A percentile compares a stretch with the other conserved stretches of the same genome.
Evolutionary conservation across 2,797 vertebrate genomes (phyloP).

Genomic region (Acanthiza pusilla): DNA sequence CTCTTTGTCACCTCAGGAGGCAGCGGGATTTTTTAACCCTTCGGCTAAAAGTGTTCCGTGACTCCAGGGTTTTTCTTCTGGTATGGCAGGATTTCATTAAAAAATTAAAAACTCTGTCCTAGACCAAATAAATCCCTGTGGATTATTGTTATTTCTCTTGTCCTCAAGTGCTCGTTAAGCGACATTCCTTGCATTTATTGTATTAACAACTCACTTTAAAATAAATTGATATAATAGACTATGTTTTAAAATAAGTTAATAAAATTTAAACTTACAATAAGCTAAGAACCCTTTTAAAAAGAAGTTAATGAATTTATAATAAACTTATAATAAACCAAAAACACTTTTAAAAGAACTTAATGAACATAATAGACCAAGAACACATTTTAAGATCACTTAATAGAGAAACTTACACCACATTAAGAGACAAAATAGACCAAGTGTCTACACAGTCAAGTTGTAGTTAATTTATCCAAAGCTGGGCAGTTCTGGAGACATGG

Average conservation of each 20-base stretch:
- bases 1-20: background rate
- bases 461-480: background rate
- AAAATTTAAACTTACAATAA: background rate
- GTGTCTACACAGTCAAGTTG: background rate
- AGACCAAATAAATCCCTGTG: background rate
- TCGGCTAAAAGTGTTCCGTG: rapidly evolving
- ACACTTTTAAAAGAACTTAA: background rate
- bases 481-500: rapidly evolving
- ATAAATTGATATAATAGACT: background rate
- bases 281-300: rapidly evolving
- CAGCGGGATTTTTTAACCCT: background rate
- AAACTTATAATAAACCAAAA: background rate
- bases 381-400: background rate
- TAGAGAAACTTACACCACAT: background rate
- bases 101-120: background rate
- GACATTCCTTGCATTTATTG: background rate
- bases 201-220: background rate
- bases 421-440: background rate
- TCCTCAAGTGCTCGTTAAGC: background rate
- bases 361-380: background rate
- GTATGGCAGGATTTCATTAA: rapidly evolving
- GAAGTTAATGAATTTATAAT: background rate
- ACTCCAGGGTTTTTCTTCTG: background rate
- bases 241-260: background rate
- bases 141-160: background rate